Conservation (phyloP, 2,113 vertebrate species). For the Stigmatopora argus region DNA sequence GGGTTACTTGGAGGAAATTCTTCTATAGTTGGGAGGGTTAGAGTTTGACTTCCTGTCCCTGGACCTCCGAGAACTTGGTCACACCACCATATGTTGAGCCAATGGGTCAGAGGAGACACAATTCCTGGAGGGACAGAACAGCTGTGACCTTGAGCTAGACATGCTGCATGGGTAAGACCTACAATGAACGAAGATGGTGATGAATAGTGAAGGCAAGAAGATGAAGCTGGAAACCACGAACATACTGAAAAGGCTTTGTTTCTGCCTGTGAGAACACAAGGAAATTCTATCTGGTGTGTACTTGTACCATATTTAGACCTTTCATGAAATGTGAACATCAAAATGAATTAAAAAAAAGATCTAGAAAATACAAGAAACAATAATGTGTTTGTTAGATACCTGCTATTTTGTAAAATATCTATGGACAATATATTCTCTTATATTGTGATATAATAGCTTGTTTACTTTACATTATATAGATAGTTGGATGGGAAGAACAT, state of each 20-base stretch:
- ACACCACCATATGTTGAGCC: constrained; percentile 50
- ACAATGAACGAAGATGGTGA: constrained; percentile 55
- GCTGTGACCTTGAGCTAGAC: constrained; percentile 59
- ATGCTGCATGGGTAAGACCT: constrained; percentile 25
- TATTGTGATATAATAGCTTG: no score
- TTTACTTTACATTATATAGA: no score
- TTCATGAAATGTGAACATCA: no score
- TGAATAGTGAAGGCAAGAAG: constrained; percentile 52
- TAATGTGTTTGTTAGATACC: no score
- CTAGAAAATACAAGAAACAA: no score
- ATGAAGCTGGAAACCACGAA: constrained; percentile 44
- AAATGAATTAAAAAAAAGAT: no score
- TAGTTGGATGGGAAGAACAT: no score
- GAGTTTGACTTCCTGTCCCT: constrained; percentile 46
- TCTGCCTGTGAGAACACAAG: neutral
- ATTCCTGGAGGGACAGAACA: constrained; percentile 52
- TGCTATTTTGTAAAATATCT: no score
- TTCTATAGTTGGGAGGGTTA: constrained; percentile 37
- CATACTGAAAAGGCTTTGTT: constrained; percentile 11
- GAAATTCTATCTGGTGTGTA: no score
- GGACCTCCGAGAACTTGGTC: constrained; percentile 31
- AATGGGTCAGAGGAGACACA: constrained; percentile 39
- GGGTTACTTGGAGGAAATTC: constrained; percentile 45
- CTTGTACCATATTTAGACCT: no score
- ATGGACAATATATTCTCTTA: no score